Percentiles rank a stretch among this genome's conserved stretches.
Conservation (phyloP, 1,140 invertebrate species). For the Pachypsylla venusta region DNA sequence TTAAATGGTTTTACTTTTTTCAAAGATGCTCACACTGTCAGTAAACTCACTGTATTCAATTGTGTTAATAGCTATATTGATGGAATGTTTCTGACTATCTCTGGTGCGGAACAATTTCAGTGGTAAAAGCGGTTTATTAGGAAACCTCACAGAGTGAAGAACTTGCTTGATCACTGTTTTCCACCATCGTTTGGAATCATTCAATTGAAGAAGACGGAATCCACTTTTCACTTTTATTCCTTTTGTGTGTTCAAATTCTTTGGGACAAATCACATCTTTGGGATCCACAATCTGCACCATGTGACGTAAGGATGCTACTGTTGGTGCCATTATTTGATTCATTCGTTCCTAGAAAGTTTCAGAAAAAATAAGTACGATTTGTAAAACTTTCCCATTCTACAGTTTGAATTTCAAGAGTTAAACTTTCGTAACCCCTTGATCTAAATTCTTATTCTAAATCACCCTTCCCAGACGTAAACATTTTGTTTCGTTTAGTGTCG, state of each 20-base stretch:
- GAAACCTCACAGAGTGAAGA: not conserved
- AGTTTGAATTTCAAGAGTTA: slow-evolving; percentile 14
- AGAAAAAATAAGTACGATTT: slow-evolving; percentile 8
- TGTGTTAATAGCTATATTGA: not conserved
- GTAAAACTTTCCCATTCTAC: not conserved
- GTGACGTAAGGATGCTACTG: slow-evolving; percentile 32
- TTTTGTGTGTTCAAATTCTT: slow-evolving; percentile 22
- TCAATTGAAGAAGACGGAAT: not conserved
- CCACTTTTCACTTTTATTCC: not conserved
- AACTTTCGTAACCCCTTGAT: too few species aligned
- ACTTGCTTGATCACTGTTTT: not conserved
- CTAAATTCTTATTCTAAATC: too few species aligned
- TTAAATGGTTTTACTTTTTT: not conserved
- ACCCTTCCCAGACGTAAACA: too few species aligned
- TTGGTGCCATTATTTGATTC: slow-evolving; percentile 36
- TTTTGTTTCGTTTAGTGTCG: too few species aligned
- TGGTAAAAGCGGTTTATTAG: not conserved
- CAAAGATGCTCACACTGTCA: not conserved
- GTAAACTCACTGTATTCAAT: not conserved
- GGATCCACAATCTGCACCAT: slow-evolving; percentile 14
- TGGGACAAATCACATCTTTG: slow-evolving; percentile 23
- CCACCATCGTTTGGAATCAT: not conserved
- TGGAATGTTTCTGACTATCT: not conserved
- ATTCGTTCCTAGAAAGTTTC: slow-evolving; percentile 27
- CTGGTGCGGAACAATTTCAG: not conserved